Percentiles rank a stretch among this genome's conserved stretches.
These are phyloP conservation scores for Centrocercus urophasianus DNA, from an alignment of 2,113 vertebrate genomes.

Conservation along the genomic window DNA sequence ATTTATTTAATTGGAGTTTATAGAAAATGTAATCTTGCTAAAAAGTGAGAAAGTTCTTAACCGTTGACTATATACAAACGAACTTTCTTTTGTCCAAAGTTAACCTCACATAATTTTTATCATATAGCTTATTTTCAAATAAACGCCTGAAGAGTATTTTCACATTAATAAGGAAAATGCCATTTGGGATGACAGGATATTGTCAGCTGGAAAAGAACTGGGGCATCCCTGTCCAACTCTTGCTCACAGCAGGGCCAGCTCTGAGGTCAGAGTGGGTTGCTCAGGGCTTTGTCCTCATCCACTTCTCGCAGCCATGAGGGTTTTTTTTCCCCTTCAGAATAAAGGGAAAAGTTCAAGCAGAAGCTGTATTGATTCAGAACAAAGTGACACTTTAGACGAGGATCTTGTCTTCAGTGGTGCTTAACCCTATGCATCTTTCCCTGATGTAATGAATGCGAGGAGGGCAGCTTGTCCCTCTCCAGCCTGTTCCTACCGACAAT, in stretches of 20 bases:
- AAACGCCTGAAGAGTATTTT: neutral
- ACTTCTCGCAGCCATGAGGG: neutral
- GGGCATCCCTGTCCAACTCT: neutral
- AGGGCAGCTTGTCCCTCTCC: too few species aligned
- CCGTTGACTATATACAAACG: neutral
- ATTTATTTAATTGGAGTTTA: neutral
- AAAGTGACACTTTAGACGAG: neutral
- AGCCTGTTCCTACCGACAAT: fast-evolving
- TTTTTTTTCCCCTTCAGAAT: neutral
- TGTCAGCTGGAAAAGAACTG: neutral
- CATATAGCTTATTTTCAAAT: neutral
- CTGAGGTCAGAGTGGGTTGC: neutral
- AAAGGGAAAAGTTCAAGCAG: neutral
- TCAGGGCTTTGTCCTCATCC: neutral
- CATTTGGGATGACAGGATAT: neutral
- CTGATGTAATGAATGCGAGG: neutral
- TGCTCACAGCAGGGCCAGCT: fast-evolving
- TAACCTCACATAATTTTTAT: neutral
- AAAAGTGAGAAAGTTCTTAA: neutral
- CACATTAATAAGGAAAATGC: neutral
- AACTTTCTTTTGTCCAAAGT: neutral
- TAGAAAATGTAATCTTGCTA: neutral
- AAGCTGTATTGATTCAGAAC: neutral
- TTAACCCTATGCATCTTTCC: neutral
- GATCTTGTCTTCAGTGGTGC: neutral